Base-by-base conservation (phyloP, 2,797 vertebrate species). In the Euthynnus affinis region DNA sequence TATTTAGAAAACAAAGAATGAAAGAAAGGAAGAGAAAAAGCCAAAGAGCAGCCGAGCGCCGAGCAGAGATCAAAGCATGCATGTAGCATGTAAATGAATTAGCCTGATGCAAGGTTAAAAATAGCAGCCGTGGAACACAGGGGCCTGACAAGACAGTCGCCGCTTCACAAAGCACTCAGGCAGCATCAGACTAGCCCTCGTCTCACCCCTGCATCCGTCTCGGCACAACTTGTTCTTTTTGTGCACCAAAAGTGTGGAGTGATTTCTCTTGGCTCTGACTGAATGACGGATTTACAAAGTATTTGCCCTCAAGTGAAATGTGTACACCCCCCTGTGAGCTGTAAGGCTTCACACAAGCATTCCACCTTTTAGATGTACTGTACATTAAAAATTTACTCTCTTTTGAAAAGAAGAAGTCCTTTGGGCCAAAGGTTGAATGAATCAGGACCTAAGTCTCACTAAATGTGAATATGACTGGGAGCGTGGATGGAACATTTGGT, bases 71-170 rank as follows among this genome's bases (percentile, higher is more conserved):
- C 84, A 91, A 90, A 91, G 88, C 83, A 75, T 77, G 85, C 86
- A 80, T 83, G 82, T 89, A 72, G 80, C 91, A 93, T 93, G 92
- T 90, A 92, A 90, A 93, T 93, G 89, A 94, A 93, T 89, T 90
- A 90, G 87, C 65, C 79, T 78, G 85, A 91, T 77, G 84, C 70
- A 6, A 22, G 70, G 84, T 82, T 93, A 93, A 92, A 94, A 94
- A 93, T 94, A 93, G 92, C 82, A 78, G 32, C 42, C 59, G 2
- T 56, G 67, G 61, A 85, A 86, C 86, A 81, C 65, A 52, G 82
- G 81, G 78, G 70, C 70, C 70, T 80, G 73, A 85, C 66, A 63
- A 82, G 85, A 76, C 79, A 80, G 85, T 74, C 42, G 29, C 68
- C n/a, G 46, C 82, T 78, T 82, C 80, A 86, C 74, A 87, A 73